Evolutionary conservation across 2,888 invertebrate genomes (phyloP).

Genomic region (Alloscopus bannaensis): DNA sequence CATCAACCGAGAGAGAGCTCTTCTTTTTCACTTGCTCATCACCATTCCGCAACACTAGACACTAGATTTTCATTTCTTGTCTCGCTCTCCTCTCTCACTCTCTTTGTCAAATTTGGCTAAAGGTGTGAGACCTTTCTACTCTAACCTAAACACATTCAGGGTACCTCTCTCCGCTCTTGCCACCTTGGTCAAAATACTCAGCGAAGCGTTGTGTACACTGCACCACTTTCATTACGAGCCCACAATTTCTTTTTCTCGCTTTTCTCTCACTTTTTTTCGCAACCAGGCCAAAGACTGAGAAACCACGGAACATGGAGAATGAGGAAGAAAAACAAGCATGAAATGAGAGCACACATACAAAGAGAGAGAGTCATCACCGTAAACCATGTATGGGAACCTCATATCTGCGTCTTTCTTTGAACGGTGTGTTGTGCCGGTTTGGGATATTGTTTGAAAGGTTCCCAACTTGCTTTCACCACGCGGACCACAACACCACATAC

Average conservation of each 20-base stretch:
- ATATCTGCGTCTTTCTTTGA: neutral
- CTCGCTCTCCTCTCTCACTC: neutral
- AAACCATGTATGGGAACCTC: neutral
- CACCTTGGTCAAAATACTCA: conserved; percentile 7
- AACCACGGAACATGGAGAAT: neutral
- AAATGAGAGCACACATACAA: neutral
- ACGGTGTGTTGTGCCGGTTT: neutral
- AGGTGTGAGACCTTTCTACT: conserved; percentile 26
- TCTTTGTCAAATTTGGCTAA: conserved; percentile 3
- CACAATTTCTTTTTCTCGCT: neutral
- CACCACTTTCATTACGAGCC: neutral
- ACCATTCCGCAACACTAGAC: conserved; percentile 26
- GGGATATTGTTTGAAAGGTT: conserved; percentile 9
- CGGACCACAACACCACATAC: conserved; percentile 17
- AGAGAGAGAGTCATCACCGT: too few relatives aligned
- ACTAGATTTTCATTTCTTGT: conserved; percentile 24
- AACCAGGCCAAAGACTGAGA: neutral
- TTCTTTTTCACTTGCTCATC: conserved; percentile 5
- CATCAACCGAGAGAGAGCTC: neutral
- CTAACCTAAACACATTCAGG: neutral
- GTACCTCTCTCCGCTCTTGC: neutral
- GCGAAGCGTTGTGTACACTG: neutral
- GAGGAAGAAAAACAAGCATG: neutral
- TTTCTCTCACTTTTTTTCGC: neutral
- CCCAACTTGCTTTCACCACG: conserved; percentile 19